Base-by-base conservation (phyloP, 2,113 vertebrate species). In the Sakesphorus luctuosus region DNA sequence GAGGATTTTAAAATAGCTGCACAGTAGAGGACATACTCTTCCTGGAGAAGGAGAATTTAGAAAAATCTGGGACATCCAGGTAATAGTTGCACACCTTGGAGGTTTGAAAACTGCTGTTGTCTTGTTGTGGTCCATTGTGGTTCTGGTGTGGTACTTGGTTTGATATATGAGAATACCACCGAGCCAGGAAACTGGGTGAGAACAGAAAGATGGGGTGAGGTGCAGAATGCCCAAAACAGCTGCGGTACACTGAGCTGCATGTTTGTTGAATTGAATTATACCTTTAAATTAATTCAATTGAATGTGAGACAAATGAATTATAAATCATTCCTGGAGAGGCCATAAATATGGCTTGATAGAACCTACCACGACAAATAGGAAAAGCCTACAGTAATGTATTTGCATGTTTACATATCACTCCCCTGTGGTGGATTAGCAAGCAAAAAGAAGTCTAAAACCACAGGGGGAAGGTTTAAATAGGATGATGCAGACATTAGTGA, bases 401-500 rank as follows among this genome's bases (percentile, higher is more conserved):
- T 96, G 56, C 87, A 29, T 96, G 85, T 97, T 97, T 97, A 92
- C 94, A 94, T 92, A 96, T 97, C 53, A 87, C 91, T 97, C 94
- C 97, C 84, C 75, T 95, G 92, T 92, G 96, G 93, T 81, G 89
- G 88, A 97, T 97, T 97, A 97, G 90, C 62, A 74, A 94, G 92
- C 92, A 97, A 91, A 95, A 93, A 85, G 84, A 95, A 97, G 84
- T 87, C 87, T 95, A 92, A 97, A 97, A 94, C 94, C 97, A 96
- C 95, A 95, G 75, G 94, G 93, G 95, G 86, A 96, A 58, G 28
- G 82, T 97, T 97, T 97, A 96, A 95, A 91, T 84, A 74, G 94
- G 96, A 96, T 97, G 95, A 98, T 91, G 89, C 93, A 96, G 94
- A 96, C 96, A 97, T 97, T 98, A 97, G 86, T 92, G 93, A 97